phyloP scores from a whole-genome alignment of 2,888 invertebrate species.

The Zhengitettix transpicula region DNA sequence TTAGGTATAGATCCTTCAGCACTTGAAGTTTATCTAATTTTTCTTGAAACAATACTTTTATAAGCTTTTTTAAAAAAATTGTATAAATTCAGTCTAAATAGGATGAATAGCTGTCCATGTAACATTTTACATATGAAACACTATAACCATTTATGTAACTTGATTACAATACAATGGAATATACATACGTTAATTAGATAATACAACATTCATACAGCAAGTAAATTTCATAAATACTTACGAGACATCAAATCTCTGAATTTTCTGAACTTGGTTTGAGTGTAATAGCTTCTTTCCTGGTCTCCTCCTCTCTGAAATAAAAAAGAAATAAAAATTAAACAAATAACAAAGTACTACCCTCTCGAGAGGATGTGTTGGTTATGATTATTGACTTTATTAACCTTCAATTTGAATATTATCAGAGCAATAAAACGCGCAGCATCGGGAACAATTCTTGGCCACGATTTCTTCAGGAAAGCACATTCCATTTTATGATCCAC shows the following conservation, averaged over 20 bases:
- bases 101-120: no score
- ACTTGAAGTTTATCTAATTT: no score
- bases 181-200: no score
- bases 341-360: neutral
- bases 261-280: slow-evolving; percentile 48
- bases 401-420: slow-evolving; percentile 47
- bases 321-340: slow-evolving; percentile 2
- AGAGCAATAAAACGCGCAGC: slow-evolving; percentile 64
- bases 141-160: no score
- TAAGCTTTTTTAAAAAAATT: no score
- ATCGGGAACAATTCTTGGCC: slow-evolving; percentile 61
- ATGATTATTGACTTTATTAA: slow-evolving; percentile 13
- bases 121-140: no score
- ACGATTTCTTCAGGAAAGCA: slow-evolving; percentile 48
- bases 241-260: slow-evolving; percentile 85
- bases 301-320: slow-evolving; percentile 47
- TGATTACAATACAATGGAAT: no score
- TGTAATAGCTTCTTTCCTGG: slow-evolving; percentile 47
- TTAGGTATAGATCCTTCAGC: no score
- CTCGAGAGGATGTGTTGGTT: neutral
- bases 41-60: no score
- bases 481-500: slow-evolving; percentile 71
- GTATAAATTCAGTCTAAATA: no score
- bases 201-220: no score
- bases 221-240: slow-evolving; percentile 31